Percentiles rank a stretch among this genome's conserved stretches.
Conservation (phyloP, 2,113 vertebrate genomes). For the Coryphaenoides rupestris region DNA sequence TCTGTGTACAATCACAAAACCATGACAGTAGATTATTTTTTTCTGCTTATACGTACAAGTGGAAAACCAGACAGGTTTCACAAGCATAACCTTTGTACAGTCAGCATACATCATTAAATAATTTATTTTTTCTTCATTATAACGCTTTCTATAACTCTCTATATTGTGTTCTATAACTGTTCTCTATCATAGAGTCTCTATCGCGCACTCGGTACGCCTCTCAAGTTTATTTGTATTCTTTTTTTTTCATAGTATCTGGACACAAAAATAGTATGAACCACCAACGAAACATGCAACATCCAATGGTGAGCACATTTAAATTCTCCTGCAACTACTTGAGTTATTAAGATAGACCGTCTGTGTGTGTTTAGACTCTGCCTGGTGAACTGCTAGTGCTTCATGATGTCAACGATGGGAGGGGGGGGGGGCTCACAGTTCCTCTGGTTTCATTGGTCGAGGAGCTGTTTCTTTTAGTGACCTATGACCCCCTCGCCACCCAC, state of each 20-base stretch:
- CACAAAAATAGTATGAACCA: slow-evolving; percentile 85
- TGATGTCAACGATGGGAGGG: slow-evolving; percentile 37
- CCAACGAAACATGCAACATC: slow-evolving; percentile 94
- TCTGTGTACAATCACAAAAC: slow-evolving; percentile 97
- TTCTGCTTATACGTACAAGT: slow-evolving; percentile 85
- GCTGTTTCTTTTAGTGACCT: slow-evolving; percentile 66
- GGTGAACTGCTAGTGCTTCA: slow-evolving; percentile 54
- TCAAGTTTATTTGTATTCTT: slow-evolving; percentile 25
- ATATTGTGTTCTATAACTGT: slow-evolving; percentile 52
- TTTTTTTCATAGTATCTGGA: slow-evolving; percentile 75
- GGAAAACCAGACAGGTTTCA: slow-evolving; percentile 92
- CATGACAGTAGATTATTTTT: slow-evolving; percentile 79
- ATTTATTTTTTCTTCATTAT: slow-evolving; percentile 59
- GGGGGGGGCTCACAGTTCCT: slow-evolving; percentile 32
- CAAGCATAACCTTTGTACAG: slow-evolving; percentile 90
- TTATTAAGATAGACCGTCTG: slow-evolving; percentile 56
- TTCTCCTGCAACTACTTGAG: slow-evolving; percentile 78
- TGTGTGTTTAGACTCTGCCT: slow-evolving; percentile 52
- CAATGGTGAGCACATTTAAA: slow-evolving; percentile 87
- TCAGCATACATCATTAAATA: slow-evolving; percentile 75
- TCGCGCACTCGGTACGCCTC: neutral
- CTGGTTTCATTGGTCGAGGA: neutral
- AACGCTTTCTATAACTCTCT: slow-evolving; percentile 28
- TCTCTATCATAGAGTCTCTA: slow-evolving; percentile 36
- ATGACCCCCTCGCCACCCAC: slow-evolving; percentile 45